Evolutionary conservation across 2,797 vertebrate genomes (phyloP).

Genomic region (Choloepus didactylus): DNA sequence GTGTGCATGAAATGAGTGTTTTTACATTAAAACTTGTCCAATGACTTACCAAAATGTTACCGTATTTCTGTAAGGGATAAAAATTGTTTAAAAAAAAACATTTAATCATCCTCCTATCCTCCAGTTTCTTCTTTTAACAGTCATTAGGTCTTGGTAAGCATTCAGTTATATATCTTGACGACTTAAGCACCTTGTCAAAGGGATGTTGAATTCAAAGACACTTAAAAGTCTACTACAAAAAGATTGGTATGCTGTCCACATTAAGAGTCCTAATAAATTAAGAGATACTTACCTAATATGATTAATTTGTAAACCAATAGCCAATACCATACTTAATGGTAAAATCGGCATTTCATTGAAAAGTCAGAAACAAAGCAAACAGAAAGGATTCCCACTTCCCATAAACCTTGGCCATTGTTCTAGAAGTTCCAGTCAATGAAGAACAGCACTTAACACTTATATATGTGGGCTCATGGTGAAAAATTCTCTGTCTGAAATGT

Average conservation of each 20-base stretch:
- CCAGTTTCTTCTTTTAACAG: not conserved
- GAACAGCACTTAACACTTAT: rapidly evolving
- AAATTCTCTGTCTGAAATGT: too few species aligned
- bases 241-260: rapidly evolving
- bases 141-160: not conserved
- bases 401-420: not conserved
- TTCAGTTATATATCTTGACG: too few species aligned
- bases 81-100: not conserved
- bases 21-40: not conserved
- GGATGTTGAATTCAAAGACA: not conserved
- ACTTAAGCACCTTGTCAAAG: not conserved
- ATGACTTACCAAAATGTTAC: not conserved
- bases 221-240: not conserved
- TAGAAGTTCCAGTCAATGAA: not conserved
- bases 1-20: not conserved
- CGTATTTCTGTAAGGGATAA: not conserved
- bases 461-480: rapidly evolving
- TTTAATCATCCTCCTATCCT: not conserved
- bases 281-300: not conserved
- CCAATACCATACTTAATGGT: not conserved
- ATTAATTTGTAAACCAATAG: not conserved
- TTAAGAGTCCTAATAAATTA: not conserved
- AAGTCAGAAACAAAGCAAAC: not conserved
- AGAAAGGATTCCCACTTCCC: too few species aligned
- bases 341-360: not conserved